These are phyloP conservation scores for Spisula solida DNA, from an alignment of 2,888 invertebrate genomes.

Conservation along the genomic window DNA sequence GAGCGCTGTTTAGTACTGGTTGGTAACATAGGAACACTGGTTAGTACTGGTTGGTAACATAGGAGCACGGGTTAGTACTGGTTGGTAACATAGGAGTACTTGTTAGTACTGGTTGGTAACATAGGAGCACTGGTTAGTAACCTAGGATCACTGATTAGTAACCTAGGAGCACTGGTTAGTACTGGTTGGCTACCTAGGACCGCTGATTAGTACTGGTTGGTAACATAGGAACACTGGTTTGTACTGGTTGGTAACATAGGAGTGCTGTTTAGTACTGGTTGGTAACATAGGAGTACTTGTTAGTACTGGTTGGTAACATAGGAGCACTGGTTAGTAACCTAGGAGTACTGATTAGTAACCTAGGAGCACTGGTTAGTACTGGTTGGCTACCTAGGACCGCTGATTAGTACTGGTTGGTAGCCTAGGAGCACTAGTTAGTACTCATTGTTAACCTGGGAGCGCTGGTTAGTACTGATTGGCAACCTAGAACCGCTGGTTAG, in stretches of 20 bases:
- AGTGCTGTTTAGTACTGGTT: not conserved
- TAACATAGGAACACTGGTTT: not conserved
- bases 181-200: too few species aligned
- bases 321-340: not conserved
- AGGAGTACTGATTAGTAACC: too few species aligned
- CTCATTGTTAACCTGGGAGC: too few species aligned
- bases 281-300: not conserved
- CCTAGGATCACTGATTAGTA: too few species aligned
- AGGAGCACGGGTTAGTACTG: not conserved
- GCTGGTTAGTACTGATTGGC: too few species aligned
- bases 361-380: too few species aligned
- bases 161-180: too few species aligned
- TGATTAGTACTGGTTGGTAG: too few species aligned
- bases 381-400: too few species aligned
- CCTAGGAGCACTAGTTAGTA: too few species aligned
- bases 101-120: slow-evolving; percentile 1
- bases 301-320: not conserved
- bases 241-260: not conserved
- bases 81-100: not conserved
- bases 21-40: not conserved
- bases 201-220: not conserved
- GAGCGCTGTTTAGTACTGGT: not conserved
- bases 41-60: not conserved
- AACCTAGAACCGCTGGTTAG: too few species aligned
- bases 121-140: not conserved